phyloP scores from a whole-genome alignment of 2,797 vertebrate genomes.

The Valencia hispanica region DNA sequence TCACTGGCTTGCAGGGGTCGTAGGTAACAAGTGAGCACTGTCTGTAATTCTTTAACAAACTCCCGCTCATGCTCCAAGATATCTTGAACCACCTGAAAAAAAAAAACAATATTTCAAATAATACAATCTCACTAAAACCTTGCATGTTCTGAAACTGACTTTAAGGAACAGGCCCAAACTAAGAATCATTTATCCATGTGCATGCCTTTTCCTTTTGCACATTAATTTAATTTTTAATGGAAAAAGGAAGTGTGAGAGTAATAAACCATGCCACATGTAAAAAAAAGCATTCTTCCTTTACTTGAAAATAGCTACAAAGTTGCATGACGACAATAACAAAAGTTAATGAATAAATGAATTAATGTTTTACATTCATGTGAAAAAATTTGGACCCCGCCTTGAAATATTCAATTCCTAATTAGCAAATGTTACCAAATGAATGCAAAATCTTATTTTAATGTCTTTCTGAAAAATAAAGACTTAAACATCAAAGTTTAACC shows the following conservation, averaged over 20 bases:
- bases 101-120: neutral
- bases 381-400: neutral
- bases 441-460: neutral
- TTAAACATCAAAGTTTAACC: neutral
- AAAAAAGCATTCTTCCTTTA: neutral
- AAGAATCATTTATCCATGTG: neutral
- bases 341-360: too few relatives aligned
- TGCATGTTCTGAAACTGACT: neutral
- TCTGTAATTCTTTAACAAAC: slow-evolving; percentile 94
- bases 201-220: neutral
- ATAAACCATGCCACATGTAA: neutral
- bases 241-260: neutral
- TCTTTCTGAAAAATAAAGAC: neutral
- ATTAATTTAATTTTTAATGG: neutral
- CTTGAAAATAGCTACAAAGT: too few relatives aligned
- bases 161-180: neutral
- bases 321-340: too few relatives aligned
- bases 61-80: slow-evolving; percentile 96
- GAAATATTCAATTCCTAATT: neutral
- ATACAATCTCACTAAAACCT: neutral
- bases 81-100: slow-evolving; percentile 92
- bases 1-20: slow-evolving; percentile 92
- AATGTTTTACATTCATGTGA: neutral
- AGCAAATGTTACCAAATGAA: neutral
- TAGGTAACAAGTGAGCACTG: slow-evolving; percentile 90